Evolutionary conservation across 1,140 invertebrate species (phyloP).

Genomic region (Propsilocerus akamusi): DNA sequence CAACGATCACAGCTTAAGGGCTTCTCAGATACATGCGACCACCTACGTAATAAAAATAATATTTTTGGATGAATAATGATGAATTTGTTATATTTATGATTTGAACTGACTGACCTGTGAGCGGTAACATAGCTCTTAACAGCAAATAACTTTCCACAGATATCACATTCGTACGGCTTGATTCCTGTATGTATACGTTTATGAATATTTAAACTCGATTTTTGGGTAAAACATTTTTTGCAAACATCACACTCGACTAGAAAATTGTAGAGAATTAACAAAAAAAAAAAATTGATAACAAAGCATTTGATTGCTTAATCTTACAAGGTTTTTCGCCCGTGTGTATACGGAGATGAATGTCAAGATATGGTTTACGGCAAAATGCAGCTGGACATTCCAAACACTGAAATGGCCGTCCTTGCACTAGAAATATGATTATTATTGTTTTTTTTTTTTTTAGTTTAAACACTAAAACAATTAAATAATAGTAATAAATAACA

Average conservation of each 20-base stretch:
- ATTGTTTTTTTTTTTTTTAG: neutral
- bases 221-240: slow-evolving; percentile 47
- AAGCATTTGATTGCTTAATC: slow-evolving; percentile 32
- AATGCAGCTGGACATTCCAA: slow-evolving; percentile 39
- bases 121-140: slow-evolving; percentile 59
- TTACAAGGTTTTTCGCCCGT: slow-evolving; percentile 53
- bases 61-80: neutral
- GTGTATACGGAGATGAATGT: slow-evolving; percentile 59
- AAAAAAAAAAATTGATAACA: neutral
- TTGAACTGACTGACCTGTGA: slow-evolving; percentile 30
- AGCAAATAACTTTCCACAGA: slow-evolving; percentile 54
- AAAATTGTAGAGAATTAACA: neutral
- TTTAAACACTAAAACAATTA: neutral
- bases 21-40: slow-evolving; percentile 55
- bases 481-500: neutral
- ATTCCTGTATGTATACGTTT: slow-evolving; percentile 56
- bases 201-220: slow-evolving; percentile 58
- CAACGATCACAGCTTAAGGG: slow-evolving; percentile 50
- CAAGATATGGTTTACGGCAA: slow-evolving; percentile 42
- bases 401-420: slow-evolving; percentile 40
- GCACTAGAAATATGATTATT: slow-evolving; percentile 16
- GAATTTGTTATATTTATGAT: too few relatives aligned
- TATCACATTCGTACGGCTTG: slow-evolving; percentile 51
- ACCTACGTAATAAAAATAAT: slow-evolving; percentile 22
- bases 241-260: slow-evolving; percentile 15